A percentile compares a stretch with the other conserved stretches of the same genome.
phyloP scores from a whole-genome alignment of 1,140 invertebrate genomes.

The Lepidotrigona ventralis region DNA sequence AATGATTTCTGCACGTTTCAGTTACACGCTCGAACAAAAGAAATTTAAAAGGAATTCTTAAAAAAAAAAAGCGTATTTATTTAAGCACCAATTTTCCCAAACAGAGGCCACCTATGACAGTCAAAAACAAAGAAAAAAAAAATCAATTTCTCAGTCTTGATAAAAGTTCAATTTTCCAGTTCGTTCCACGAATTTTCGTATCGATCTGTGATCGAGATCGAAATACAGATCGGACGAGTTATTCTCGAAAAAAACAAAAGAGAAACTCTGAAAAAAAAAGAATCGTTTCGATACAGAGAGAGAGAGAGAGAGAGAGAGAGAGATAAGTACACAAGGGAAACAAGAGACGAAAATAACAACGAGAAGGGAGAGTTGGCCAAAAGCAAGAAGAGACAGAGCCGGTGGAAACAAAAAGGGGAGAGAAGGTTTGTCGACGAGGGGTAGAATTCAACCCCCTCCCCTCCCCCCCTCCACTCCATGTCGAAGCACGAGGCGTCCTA shows the following conservation, averaged over 20 bases:
- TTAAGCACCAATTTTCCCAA: too few species aligned
- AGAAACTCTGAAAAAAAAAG: too few species aligned
- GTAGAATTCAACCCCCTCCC: not conserved
- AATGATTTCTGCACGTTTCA: not conserved
- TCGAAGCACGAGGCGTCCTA: not conserved
- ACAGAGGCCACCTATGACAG: too few species aligned
- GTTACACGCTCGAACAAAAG: not conserved
- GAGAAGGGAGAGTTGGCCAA: not conserved
- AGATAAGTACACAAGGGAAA: not conserved
- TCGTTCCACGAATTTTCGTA: too few species aligned
- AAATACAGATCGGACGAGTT: not conserved
- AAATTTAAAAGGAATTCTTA: too few species aligned
- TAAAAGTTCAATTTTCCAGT: too few species aligned
- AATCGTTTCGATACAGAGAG: not conserved
- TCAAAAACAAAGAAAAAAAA: too few species aligned
- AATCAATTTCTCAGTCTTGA: too few species aligned
- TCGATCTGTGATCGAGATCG: not conserved
- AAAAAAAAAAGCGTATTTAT: too few species aligned
- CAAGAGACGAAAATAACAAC: not conserved
- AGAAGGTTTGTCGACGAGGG: not conserved
- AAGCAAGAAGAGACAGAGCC: not conserved
- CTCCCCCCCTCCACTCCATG: not conserved
- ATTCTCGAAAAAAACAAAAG: too few species aligned
- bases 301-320: too few species aligned
- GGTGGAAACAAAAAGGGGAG: not conserved